Conservation (phyloP, 2,113 vertebrate species). For the Carettochelys insculpta region DNA sequence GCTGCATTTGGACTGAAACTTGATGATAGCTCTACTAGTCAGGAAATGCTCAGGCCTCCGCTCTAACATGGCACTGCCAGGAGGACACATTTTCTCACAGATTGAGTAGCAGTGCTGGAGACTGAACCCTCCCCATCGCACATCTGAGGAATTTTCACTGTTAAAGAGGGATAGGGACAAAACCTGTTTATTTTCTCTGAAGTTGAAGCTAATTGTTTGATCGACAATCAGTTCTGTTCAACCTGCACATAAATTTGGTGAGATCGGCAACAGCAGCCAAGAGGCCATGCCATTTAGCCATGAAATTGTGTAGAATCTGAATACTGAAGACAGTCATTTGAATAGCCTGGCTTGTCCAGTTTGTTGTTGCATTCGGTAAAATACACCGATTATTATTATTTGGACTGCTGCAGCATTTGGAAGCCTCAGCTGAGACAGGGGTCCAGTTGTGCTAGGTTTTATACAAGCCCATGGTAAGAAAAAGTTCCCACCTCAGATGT, state of each 20-base stretch:
- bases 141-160: slow-evolving; percentile 26
- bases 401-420: background rate
- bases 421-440: background rate
- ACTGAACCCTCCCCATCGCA: background rate
- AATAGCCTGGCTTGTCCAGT: background rate
- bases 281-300: background rate
- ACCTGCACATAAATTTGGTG: background rate
- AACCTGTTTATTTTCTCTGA: slow-evolving; percentile 58
- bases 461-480: background rate
- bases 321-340: background rate
- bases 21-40: slow-evolving; percentile 69
- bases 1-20: slow-evolving; percentile 78
- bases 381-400: background rate
- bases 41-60: slow-evolving; percentile 69
- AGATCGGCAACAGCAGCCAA: slow-evolving; percentile 1
- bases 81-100: slow-evolving; percentile 75
- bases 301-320: background rate
- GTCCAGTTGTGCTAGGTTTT: background rate
- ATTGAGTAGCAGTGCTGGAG: background rate
- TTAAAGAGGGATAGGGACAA: slow-evolving; percentile 41
- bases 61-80: slow-evolving; percentile 41
- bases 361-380: background rate
- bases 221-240: no score
- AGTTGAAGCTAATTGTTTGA: slow-evolving; percentile 49
- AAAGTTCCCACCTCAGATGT: background rate